Conservation (phyloP, 2,797 vertebrate genomes). For the Pagetopsis macropterus region DNA sequence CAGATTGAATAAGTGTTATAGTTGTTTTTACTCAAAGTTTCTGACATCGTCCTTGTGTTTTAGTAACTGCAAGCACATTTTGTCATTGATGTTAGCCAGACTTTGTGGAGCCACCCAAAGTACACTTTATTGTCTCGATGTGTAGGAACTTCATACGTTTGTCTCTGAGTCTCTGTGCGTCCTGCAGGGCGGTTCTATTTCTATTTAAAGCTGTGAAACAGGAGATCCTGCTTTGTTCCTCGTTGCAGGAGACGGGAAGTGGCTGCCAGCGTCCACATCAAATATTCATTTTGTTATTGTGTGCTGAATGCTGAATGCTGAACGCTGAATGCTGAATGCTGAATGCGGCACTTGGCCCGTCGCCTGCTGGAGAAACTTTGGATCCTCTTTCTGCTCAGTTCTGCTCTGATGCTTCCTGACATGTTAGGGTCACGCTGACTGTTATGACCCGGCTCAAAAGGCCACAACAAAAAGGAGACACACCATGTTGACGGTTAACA, state of each 20-base stretch:
- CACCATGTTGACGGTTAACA: no score
- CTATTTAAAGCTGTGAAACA: constrained; percentile 55
- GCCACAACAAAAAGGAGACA: no score
- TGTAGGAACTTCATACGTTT: no score
- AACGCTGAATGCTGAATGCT: constrained; percentile 50
- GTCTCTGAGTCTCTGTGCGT: constrained; percentile 29
- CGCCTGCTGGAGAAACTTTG: constrained; percentile 60
- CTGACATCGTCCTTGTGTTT: no score
- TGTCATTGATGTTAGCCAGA: no score
- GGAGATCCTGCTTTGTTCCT: constrained; percentile 67
- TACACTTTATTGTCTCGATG: no score
- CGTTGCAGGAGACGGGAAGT: constrained; percentile 64
- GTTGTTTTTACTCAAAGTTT: no score
- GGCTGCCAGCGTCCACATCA: constrained; percentile 61
- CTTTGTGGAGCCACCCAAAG: no score
- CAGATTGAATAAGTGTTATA: no score
- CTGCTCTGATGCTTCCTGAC: constrained; percentile 58
- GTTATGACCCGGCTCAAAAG: no score
- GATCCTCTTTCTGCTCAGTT: constrained; percentile 45
- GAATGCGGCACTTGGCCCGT: constrained; percentile 55
- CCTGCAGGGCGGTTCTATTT: constrained; percentile 21
- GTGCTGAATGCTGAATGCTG: constrained; percentile 48
- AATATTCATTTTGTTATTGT: constrained; percentile 80
- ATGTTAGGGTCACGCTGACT: constrained; percentile 61
- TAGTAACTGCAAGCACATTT: no score